phyloP scores from a whole-genome alignment of 2,888 invertebrate genomes.

The Apodemia mormo region DNA sequence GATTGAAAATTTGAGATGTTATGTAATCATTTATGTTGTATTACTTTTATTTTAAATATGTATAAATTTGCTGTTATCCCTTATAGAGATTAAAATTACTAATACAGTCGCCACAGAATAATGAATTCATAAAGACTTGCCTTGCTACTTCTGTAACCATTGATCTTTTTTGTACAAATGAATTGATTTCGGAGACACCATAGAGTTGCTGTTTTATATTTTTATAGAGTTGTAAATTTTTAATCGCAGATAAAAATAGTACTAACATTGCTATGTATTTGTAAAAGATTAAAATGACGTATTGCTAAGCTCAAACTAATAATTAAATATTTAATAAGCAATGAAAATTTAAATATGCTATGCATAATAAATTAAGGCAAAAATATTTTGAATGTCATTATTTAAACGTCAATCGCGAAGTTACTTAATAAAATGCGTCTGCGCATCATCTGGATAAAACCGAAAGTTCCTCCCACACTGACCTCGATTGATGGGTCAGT shows the following conservation, averaged over 20 bases:
- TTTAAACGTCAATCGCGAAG: conserved; percentile 56
- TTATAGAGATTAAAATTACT: background rate
- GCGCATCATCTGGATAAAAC: conserved; percentile 48
- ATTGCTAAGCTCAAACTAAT: background rate
- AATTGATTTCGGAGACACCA: too few species aligned
- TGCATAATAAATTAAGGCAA: background rate
- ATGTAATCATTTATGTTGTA: too few species aligned
- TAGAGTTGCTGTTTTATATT: too few species aligned
- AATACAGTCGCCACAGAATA: too few species aligned
- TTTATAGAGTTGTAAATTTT: background rate
- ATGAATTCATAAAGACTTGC: too few species aligned
- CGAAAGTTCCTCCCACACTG: conserved; percentile 62
- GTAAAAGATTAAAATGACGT: background rate
- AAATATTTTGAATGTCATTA: conserved; percentile 21
- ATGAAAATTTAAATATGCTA: background rate
- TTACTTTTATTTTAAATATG: background rate
- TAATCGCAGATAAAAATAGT: background rate
- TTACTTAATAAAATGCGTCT: conserved; percentile 39
- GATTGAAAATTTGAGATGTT: too few species aligned
- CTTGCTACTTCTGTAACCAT: too few species aligned
- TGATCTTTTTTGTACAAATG: too few species aligned
- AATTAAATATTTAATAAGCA: background rate
- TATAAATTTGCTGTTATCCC: background rate
- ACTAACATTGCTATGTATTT: background rate
- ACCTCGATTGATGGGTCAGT: conserved; percentile 54